phyloP scores from a whole-genome alignment of 2,113 vertebrate species.

The Lonchura striata region DNA sequence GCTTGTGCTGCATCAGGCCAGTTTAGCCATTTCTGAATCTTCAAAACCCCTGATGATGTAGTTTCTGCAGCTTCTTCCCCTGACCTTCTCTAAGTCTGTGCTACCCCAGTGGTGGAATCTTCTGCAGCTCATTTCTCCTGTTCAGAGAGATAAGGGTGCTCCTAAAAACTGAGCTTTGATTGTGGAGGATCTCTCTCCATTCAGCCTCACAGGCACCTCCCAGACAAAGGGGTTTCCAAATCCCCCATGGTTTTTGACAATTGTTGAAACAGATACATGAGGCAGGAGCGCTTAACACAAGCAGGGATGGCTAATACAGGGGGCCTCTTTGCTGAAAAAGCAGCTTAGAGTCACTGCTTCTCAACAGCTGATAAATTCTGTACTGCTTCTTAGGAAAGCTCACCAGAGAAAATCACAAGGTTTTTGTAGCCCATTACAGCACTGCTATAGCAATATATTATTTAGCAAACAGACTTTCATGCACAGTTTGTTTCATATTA shows the following conservation, averaged over 20 bases:
- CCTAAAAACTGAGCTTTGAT: background rate
- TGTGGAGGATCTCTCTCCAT: background rate
- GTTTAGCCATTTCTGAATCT: background rate
- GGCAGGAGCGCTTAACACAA: background rate
- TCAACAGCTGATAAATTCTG: background rate
- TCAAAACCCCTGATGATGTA: background rate
- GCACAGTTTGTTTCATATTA: background rate
- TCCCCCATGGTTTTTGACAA: background rate
- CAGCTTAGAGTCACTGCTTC: background rate
- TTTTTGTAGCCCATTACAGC: background rate
- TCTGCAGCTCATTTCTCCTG: background rate
- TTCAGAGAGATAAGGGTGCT: accelerated
- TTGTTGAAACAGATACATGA: background rate
- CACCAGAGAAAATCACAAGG: background rate
- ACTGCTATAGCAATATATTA: background rate
- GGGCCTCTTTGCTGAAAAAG: background rate
- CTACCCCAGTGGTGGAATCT: background rate
- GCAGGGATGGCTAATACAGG: background rate
- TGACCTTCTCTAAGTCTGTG: background rate
- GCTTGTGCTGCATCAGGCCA: background rate
- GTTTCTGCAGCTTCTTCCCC: background rate
- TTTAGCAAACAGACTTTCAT: slow-evolving; percentile 15
- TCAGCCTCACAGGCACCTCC: background rate
- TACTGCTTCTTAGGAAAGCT: background rate
- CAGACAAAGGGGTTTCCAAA: background rate